These are phyloP conservation scores for Timema cristinae DNA, from an alignment of 2,888 invertebrate genomes.

Conservation along the genomic window DNA sequence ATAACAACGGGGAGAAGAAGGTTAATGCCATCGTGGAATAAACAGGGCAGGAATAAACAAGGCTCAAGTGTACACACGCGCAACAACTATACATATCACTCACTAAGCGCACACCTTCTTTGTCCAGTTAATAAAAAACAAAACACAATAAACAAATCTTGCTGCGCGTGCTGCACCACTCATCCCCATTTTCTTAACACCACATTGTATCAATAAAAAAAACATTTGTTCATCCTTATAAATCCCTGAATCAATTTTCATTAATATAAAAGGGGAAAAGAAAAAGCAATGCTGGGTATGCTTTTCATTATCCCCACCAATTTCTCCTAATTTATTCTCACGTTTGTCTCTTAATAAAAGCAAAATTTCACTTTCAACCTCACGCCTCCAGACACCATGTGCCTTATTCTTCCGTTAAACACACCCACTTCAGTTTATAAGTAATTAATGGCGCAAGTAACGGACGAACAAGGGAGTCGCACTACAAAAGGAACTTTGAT, in stretches of 20 bases:
- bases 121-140: conserved; percentile 21
- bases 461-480: conserved; percentile 17
- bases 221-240: conserved; percentile 23
- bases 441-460: conserved; percentile 18
- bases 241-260: conserved; percentile 26
- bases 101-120: conserved; percentile 13
- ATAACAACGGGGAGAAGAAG: conserved; percentile 22
- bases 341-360: conserved; percentile 6
- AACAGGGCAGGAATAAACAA: conserved; percentile 26
- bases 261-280: conserved; percentile 14
- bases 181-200: conserved; percentile 20
- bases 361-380: conserved; percentile 9
- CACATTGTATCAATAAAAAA: conserved; percentile 24
- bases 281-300: conserved; percentile 2
- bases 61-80: no score
- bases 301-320: conserved; percentile 7
- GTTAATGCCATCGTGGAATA: conserved; percentile 32
- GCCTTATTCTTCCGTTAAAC: conserved; percentile 21
- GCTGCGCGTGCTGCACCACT: conserved; percentile 20
- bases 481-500: conserved; percentile 24
- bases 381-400: conserved; percentile 16
- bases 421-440: conserved; percentile 16
- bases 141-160: neutral
- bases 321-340: conserved; percentile 9
- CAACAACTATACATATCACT: no score